A percentile compares a stretch with the other conserved stretches of the same genome.
These are phyloP conservation scores for Malthinus seriepunctatus DNA, from an alignment of 2,888 invertebrate genomes.

Conservation along the genomic window DNA sequence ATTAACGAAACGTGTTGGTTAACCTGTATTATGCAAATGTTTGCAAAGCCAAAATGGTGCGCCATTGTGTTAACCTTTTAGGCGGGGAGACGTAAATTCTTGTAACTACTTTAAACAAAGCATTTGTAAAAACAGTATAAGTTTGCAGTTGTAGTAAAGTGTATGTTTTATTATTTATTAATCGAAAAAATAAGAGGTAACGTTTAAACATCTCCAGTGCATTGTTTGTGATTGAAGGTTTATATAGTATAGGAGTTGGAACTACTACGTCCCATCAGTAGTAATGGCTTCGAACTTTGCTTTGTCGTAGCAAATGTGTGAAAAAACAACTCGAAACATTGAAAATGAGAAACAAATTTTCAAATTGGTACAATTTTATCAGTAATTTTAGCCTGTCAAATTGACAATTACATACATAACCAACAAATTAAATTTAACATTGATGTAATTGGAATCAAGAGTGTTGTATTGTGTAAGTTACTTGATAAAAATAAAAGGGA, in stretches of 20 bases:
- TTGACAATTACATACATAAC: conserved; percentile 20
- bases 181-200: conserved; percentile 6
- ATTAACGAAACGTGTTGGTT: conserved; percentile 30
- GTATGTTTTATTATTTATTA: not conserved
- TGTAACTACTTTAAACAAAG: conserved; percentile 20
- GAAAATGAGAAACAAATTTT: too few species aligned
- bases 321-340: not conserved
- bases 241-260: conserved; percentile 8
- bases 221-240: conserved; percentile 7
- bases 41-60: conserved; percentile 39
- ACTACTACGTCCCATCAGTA: not conserved
- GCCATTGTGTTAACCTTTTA: conserved; percentile 56
- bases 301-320: conserved; percentile 8
- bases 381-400: conserved; percentile 1
- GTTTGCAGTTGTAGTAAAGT: conserved; percentile 8
- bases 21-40: conserved; percentile 31
- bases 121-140: conserved; percentile 34
- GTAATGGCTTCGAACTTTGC: conserved; percentile 21
- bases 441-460: conserved; percentile 4
- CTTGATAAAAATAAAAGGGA: conserved; percentile 30
- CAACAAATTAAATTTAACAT: conserved; percentile 13
- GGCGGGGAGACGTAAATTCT: conserved; percentile 48
- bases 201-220: not conserved
- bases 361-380: not conserved
- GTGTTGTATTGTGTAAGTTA: not conserved